Percentiles rank a stretch among this genome's conserved stretches.
Conservation (phyloP, 1,140 invertebrate genomes). For the Drosophila sturtevanti region DNA sequence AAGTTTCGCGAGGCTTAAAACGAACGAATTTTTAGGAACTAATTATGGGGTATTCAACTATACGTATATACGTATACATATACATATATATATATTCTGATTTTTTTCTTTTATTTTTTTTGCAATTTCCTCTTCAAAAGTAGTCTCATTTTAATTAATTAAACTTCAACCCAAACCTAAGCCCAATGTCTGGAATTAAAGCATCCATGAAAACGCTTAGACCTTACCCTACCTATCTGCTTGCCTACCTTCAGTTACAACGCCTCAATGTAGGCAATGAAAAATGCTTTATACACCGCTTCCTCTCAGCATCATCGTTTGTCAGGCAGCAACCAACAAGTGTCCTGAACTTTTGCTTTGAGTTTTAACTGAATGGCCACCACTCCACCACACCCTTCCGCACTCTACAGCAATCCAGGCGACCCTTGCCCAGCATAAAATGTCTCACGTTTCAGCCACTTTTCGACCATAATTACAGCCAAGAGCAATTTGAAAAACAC, state of each 20-base stretch:
- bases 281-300: slow-evolving; percentile 15
- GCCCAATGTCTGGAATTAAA: slow-evolving; percentile 16
- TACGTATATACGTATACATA: neutral
- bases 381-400: neutral
- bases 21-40: too few relatives aligned
- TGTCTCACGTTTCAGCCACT: slow-evolving; percentile 80
- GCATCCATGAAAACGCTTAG: slow-evolving; percentile 19
- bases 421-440: slow-evolving; percentile 64
- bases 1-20: too few relatives aligned
- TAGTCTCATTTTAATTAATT: slow-evolving; percentile 57
- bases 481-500: slow-evolving; percentile 80
- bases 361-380: slow-evolving; percentile 24
- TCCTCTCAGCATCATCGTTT: slow-evolving; percentile 5
- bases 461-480: slow-evolving; percentile 77
- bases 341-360: slow-evolving; percentile 64
- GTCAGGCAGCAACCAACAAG: slow-evolving; percentile 60
- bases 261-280: slow-evolving; percentile 35
- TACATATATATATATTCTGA: neutral
- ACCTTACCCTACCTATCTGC: neutral
- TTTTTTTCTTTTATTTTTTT: too few relatives aligned
- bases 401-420: slow-evolving; percentile 37
- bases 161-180: slow-evolving; percentile 29
- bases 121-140: neutral
- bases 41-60: too few relatives aligned
- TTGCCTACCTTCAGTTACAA: slow-evolving; percentile 6